Evolutionary conservation across 2,888 invertebrate genomes (phyloP), one percentile per base, ranked within the genome.

Genomic region (Cantharis rufa): DNA sequence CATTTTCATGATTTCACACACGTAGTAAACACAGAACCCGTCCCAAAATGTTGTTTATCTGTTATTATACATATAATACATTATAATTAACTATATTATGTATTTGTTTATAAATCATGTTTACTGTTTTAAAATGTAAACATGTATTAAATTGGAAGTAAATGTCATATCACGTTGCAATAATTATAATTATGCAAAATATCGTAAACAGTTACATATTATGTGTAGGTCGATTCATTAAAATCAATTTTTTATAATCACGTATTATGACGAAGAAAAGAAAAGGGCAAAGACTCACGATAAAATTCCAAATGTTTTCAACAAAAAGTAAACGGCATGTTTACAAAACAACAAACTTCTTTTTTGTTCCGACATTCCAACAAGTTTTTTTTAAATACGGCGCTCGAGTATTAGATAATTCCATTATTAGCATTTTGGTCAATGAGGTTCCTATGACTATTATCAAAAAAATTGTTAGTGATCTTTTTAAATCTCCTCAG

Each of bases 21-120:
- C 72, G 72, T 72, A 72, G 61, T 18, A 66, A 7, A 9, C 32
- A 13, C 48, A 5, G 48, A n/a, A n/a, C 21, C n/a, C n/a, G 18
- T 18, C 24, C 66, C 24, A 48, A 48, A 48, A 48, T 48, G 62
- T 11, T 71, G 71, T 71, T 71, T 71, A 64, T 48, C n/a, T 48
- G 1, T 48, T n/a, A n/a, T 48, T n/a, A n/a, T 48, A n/a, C n/a
- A 48, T 48, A 48, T 48, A 48, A 48, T 48, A 32, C 13, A 13
- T 32, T 13, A 13, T 13, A 13, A 32, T 13, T 32, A 32, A 13
- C 5, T 13, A 13, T 32, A 32, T 32, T 32, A 32, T 32, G 32
- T n/a, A 32, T 32, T 32, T 32, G 32, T 32, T 32, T 32, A 32
- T 32, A 32, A 32, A 32, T 32, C n/a, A 13, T 48, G 48, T 48